phyloP scores from a whole-genome alignment of 2,797 vertebrate genomes.

The Mormyrops boulengeri region DNA sequence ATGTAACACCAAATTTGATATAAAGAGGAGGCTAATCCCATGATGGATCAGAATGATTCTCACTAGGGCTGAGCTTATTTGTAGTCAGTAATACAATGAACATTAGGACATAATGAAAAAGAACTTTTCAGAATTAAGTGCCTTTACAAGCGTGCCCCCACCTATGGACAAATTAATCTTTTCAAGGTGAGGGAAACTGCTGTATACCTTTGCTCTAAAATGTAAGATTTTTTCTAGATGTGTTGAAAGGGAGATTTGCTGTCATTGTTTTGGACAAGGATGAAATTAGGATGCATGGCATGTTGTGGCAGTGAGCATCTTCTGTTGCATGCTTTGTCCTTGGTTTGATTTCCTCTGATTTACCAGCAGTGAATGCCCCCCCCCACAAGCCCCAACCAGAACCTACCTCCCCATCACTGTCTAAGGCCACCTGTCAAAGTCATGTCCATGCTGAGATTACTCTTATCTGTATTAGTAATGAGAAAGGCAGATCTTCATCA shows the following conservation, averaged over 20 bases:
- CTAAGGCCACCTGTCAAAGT: neutral
- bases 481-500: conserved; percentile 10
- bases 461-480: conserved; percentile 20
- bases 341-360: conserved; percentile 22
- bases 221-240: neutral
- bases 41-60: neutral
- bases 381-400: neutral
- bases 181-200: neutral
- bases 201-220: neutral
- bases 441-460: neutral
- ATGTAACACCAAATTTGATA: neutral
- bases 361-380: neutral
- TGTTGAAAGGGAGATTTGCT: neutral
- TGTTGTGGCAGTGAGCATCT: neutral
- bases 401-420: too few relatives aligned
- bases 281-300: conserved; percentile 10
- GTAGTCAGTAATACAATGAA: neutral
- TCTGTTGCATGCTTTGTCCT: neutral
- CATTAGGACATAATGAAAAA: conserved; percentile 1
- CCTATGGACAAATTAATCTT: neutral
- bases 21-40: neutral
- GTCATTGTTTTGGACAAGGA: conserved; percentile 11
- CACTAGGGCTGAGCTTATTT: neutral
- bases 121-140: neutral
- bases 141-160: neutral